phyloP scores from a whole-genome alignment of 2,113 vertebrate genomes.

The Tetrao urogallus region DNA sequence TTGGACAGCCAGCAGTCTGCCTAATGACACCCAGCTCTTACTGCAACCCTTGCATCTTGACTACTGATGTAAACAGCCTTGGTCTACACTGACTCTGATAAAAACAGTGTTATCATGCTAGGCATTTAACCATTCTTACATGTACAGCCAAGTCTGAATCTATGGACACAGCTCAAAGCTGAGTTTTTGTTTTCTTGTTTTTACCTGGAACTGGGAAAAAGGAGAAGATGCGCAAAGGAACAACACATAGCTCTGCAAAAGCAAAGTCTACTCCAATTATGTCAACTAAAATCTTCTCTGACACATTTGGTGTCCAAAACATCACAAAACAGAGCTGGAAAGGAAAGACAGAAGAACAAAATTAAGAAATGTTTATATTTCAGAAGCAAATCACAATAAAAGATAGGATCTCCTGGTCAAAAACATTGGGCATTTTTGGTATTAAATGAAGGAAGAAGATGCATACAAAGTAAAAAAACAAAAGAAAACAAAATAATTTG shows the following conservation, averaged over 20 bases:
- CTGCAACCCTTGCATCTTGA: background rate
- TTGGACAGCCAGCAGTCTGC: background rate
- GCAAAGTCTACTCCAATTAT: slow-evolving; percentile 92
- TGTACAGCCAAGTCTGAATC: background rate
- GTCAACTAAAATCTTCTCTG: slow-evolving; percentile 94
- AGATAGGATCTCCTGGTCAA: background rate
- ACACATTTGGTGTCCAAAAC: slow-evolving; percentile 95
- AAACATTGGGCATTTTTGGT: background rate
- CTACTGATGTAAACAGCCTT: background rate
- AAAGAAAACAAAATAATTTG: background rate
- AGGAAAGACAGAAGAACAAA: background rate
- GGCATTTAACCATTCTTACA: background rate
- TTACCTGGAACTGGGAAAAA: slow-evolving; percentile 98
- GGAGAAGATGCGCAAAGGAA: slow-evolving; percentile 94
- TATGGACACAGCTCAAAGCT: background rate
- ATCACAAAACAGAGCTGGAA: slow-evolving; percentile 93
- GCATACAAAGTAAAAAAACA: background rate
- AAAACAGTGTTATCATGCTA: background rate
- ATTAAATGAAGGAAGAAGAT: background rate
- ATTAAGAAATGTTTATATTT: background rate
- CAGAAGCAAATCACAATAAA: background rate
- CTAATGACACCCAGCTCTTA: background rate
- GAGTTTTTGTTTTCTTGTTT: background rate
- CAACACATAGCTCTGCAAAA: slow-evolving; percentile 92
- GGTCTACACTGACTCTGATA: background rate